These are phyloP conservation scores for Phymorhynchus buccinoides DNA, from an alignment of 1,140 invertebrate species.

Conservation along the genomic window DNA sequence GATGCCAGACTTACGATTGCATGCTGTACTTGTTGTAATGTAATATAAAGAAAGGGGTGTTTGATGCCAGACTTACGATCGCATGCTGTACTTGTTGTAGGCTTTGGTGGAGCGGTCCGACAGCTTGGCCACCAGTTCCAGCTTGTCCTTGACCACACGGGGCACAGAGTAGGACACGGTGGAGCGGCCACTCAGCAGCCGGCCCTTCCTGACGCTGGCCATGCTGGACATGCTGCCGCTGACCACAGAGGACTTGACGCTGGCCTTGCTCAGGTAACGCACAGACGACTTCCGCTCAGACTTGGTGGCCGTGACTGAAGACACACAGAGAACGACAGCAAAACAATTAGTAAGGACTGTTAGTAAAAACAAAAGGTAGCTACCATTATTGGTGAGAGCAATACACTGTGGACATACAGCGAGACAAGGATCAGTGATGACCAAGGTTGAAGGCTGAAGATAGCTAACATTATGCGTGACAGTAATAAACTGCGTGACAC, in stretches of 20 bases:
- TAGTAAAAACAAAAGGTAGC: too few relatives aligned
- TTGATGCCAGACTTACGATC: conserved; percentile 48
- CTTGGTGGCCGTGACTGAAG: conserved; percentile 48
- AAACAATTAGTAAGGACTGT: too few relatives aligned
- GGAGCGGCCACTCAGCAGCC: conserved; percentile 38
- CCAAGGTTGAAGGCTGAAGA: too few relatives aligned
- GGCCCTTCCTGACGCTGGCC: conserved; percentile 47
- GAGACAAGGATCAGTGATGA: too few relatives aligned
- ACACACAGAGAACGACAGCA: not conserved
- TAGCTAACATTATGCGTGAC: too few relatives aligned
- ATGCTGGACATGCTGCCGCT: conserved; percentile 43
- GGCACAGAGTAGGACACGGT: conserved; percentile 56
- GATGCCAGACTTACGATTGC: too few relatives aligned
- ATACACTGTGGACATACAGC: too few relatives aligned
- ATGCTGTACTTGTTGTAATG: too few relatives aligned
- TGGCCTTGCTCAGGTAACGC: conserved; percentile 44
- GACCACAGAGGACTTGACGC: conserved; percentile 48
- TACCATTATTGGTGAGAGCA: too few relatives aligned
- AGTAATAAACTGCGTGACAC: too few relatives aligned
- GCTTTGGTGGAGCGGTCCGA: conserved; percentile 54
- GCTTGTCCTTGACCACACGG: conserved; percentile 51
- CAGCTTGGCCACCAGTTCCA: conserved; percentile 49
- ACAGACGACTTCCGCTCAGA: conserved; percentile 42
- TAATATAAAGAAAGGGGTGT: too few relatives aligned
- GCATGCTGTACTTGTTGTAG: conserved; percentile 50